Evolutionary conservation across 2,113 vertebrate species (phyloP).

Genomic region (Megaceryle maxima): DNA sequence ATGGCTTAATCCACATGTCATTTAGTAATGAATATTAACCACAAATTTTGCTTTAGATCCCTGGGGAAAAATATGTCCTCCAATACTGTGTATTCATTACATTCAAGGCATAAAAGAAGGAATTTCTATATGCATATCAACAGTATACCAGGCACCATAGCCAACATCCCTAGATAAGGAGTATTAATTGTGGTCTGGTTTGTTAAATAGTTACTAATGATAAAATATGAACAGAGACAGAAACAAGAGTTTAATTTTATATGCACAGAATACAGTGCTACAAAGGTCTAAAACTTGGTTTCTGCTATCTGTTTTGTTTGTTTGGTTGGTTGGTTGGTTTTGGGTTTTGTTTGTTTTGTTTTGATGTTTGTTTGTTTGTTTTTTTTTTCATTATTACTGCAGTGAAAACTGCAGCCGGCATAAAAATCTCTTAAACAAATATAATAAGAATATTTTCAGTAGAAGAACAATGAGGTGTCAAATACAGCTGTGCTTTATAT

Average conservation of each 20-base stretch:
- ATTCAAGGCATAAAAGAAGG: neutral
- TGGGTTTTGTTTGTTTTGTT: neutral
- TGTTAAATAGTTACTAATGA: neutral
- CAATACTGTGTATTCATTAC: neutral
- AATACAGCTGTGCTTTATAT: slow-evolving; percentile 53
- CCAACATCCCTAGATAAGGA: neutral
- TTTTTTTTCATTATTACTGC: neutral
- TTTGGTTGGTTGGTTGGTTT: no score
- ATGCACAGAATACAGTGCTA: neutral
- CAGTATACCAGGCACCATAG: neutral
- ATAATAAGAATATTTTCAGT: slow-evolving; percentile 40
- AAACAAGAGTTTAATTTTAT: neutral
- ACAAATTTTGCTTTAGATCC: neutral
- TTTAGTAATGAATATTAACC: neutral
- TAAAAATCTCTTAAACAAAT: slow-evolving; percentile 20
- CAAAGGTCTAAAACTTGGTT: neutral
- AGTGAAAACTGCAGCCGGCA: slow-evolving; percentile 25
- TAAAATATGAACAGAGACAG: neutral
- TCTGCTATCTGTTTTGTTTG: neutral
- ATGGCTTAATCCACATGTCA: neutral
- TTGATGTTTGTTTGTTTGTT: no score
- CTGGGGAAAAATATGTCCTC: neutral
- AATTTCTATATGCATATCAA: neutral
- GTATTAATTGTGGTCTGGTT: neutral
- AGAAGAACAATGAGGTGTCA: slow-evolving; percentile 54